Percentiles rank a stretch among this genome's conserved stretches.
Evolutionary conservation across 2,888 invertebrate genomes (phyloP).

Genomic region (Drosophila pullipes): DNA sequence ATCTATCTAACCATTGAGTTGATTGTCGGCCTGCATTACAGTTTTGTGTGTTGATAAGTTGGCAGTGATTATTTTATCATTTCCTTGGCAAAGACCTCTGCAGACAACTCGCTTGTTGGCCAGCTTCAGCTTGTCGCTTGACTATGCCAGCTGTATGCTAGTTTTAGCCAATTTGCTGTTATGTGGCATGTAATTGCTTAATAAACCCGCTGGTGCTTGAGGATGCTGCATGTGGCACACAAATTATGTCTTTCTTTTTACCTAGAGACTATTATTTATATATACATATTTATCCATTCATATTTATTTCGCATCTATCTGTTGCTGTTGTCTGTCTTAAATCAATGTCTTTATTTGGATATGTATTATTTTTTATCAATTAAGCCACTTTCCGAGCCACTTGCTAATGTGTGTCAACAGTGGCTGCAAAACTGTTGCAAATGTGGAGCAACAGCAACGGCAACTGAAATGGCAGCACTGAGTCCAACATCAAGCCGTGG

Average conservation of each 20-base stretch:
- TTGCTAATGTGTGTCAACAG: slow-evolving; percentile 47
- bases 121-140: slow-evolving; percentile 37
- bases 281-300: neutral
- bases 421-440: slow-evolving; percentile 39
- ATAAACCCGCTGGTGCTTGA: slow-evolving; percentile 59
- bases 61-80: slow-evolving; percentile 77
- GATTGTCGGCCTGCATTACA: slow-evolving; percentile 65
- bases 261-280: slow-evolving; percentile 7
- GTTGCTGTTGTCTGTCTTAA: slow-evolving; percentile 5
- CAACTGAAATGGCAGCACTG: slow-evolving; percentile 2
- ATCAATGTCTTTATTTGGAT: slow-evolving; percentile 38
- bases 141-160: slow-evolving; percentile 42
- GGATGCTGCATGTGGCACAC: slow-evolving; percentile 40
- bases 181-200: slow-evolving; percentile 67
- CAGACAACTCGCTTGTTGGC: slow-evolving; percentile 39
- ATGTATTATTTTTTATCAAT: slow-evolving; percentile 43
- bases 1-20: slow-evolving; percentile 38
- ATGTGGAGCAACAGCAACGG: slow-evolving; percentile 17
- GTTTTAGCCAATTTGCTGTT: slow-evolving; percentile 65
- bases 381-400: slow-evolving; percentile 24
- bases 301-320: neutral
- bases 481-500: neutral
- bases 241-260: slow-evolving; percentile 34
- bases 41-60: slow-evolving; percentile 77
- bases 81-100: slow-evolving; percentile 56